phyloP scores from a whole-genome alignment of 2,888 invertebrate genomes.

The Leucophenga maculata region DNA sequence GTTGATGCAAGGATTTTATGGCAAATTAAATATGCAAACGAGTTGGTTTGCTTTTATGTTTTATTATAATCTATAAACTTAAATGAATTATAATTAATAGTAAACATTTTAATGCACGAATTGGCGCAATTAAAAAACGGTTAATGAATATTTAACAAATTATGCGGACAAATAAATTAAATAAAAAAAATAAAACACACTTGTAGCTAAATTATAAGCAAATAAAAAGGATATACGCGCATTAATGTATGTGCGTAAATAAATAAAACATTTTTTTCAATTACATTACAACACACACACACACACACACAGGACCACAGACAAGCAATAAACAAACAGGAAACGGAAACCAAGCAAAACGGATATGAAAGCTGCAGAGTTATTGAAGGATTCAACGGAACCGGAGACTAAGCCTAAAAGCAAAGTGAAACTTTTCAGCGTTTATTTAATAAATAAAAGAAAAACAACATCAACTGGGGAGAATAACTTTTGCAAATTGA shows the following conservation, averaged over 20 bases:
- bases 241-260: neutral
- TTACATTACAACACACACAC: no score
- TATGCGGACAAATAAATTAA: neutral
- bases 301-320: neutral
- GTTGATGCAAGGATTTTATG: no score
- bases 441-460: neutral
- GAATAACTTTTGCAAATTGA: neutral
- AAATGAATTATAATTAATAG: slow-evolving; percentile 3
- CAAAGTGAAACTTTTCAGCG: neutral
- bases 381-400: no score
- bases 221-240: neutral
- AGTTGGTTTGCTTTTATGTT: no score
- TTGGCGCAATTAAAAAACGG: neutral
- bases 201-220: neutral
- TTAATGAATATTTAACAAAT: slow-evolving; percentile 3
- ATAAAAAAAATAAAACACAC: neutral
- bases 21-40: no score
- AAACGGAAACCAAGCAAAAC: neutral
- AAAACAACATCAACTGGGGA: no score
- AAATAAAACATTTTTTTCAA: neutral
- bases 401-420: neutral
- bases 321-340: neutral
- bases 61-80: neutral
- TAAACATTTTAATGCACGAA: slow-evolving; percentile 1
- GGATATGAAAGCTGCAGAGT: slow-evolving; percentile 2